Percentiles rank a stretch among this genome's conserved stretches.
Evolutionary conservation across 2,797 vertebrate genomes (phyloP).

Genomic region (Microctenopoma stevenorrisi): DNA sequence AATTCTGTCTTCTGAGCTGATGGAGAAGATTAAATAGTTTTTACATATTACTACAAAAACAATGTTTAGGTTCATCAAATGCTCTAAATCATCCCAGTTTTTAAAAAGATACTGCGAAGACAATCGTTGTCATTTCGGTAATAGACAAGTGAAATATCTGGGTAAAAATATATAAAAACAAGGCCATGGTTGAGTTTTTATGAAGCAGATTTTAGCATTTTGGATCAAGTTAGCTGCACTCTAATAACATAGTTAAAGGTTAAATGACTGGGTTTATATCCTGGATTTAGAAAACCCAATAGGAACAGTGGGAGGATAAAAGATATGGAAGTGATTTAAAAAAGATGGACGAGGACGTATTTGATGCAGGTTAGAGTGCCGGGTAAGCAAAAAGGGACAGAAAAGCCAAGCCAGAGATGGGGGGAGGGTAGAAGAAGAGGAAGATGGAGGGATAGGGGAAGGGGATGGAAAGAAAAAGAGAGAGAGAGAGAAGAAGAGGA

Average conservation of each 20-base stretch:
- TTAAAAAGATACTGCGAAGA: too few relatives aligned
- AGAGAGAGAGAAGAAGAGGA: constrained; percentile 19
- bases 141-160: background rate
- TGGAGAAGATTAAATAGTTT: background rate
- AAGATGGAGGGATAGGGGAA: constrained; percentile 36
- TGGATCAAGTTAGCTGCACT: background rate
- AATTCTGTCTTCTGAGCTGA: background rate
- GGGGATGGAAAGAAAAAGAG: constrained; percentile 19
- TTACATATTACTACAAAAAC: too few relatives aligned
- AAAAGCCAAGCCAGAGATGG: background rate
- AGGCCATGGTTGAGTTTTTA: too few relatives aligned
- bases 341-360: background rate
- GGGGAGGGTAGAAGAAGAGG: constrained; percentile 27
- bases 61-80: too few relatives aligned
- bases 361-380: constrained; percentile 2
- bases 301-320: background rate
- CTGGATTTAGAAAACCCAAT: background rate
- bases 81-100: too few relatives aligned
- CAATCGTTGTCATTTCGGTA: too few relatives aligned
- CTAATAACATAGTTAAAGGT: background rate
- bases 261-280: background rate
- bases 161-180: background rate
- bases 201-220: background rate
- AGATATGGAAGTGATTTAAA: background rate
- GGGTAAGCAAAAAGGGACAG: background rate